phyloP scores from a whole-genome alignment of 2,797 vertebrate genomes.

The Chaetodon trifasciatus region DNA sequence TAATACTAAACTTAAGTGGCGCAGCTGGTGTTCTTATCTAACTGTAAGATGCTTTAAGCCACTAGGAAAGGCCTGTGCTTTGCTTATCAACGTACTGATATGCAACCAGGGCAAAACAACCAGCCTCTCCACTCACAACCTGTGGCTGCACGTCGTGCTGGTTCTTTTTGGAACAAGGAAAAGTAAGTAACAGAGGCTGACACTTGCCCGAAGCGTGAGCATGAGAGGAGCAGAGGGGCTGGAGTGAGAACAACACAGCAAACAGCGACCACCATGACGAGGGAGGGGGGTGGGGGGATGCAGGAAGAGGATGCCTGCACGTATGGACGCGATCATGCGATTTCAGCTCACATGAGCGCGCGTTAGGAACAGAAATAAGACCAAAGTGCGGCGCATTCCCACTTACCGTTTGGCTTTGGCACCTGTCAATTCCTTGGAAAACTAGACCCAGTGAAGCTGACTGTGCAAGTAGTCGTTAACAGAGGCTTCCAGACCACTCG shows the following conservation, averaged over 20 bases:
- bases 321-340: slow-evolving; percentile 45
- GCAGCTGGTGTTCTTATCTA: not conserved
- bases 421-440: slow-evolving; percentile 48
- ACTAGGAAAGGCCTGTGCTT: slow-evolving; percentile 25
- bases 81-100: not conserved
- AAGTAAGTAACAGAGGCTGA: slow-evolving; percentile 53
- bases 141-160: slow-evolving; percentile 70
- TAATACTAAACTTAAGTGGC: not conserved
- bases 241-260: slow-evolving; percentile 35
- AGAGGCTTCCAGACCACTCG: slow-evolving; percentile 64
- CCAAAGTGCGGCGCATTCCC: not conserved
- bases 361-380: slow-evolving; percentile 22
- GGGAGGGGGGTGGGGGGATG: slow-evolving; percentile 8
- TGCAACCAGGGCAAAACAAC: slow-evolving; percentile 20
- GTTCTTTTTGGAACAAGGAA: slow-evolving; percentile 43
- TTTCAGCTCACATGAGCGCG: slow-evolving; percentile 29
- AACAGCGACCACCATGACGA: slow-evolving; percentile 82
- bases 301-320: slow-evolving; percentile 59
- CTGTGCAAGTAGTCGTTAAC: slow-evolving; percentile 64
- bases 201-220: slow-evolving; percentile 21
- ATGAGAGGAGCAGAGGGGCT: slow-evolving; percentile 9
- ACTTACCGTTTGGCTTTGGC: slow-evolving; percentile 75
- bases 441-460: slow-evolving; percentile 55
- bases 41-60: not conserved
- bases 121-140: slow-evolving; percentile 60